Base-by-base conservation (phyloP, 2,888 invertebrate species). In the Polydrusus pterygomalis region DNA sequence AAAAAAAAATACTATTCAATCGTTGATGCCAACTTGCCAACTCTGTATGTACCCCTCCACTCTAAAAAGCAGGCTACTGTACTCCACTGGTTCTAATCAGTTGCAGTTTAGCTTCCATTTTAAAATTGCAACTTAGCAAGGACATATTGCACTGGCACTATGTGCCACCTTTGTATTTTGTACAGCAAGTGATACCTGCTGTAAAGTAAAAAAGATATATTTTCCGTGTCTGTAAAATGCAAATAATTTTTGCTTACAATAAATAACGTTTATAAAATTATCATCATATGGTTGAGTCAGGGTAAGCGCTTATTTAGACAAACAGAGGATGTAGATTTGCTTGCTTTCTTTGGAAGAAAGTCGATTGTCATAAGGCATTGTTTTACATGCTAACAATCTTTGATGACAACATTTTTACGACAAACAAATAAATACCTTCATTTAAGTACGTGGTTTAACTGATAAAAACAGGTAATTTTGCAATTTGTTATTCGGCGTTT, bases 301-400 rank as follows among this genome's bases (percentile, higher is more conserved):
- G 56, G 34, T 38, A 18, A n/a, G n/a, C 38, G 38, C 58, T 18
- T 17, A 60, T 60, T 60, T 60, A 18, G 58, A n/a, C 9, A 60
- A 38, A 60, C 58, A 60, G 17, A 60, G 25, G 58, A 38, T 38
- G 38, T 60, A 58, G 38, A 38, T 34, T 30, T 2, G 2, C 2
- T 6, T 34, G 38, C 58, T 60, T 60, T 60, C 58, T 38, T 60
- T 60, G 38, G 38, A 60, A 38, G 58, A 60, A 60, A 60, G 58
- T 58, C 58, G 17, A 60, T 60, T 60, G 38, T 38, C n/a, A 11
- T 47, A 60, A 60, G 34, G 15, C 18, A 38, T 17, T 60, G 58
- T 60, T 60, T 38, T 38, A 38, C 38, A 60, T 38, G 58, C 34
- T 17, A 60, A 60, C 38, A 38, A 60, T 60, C 17, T 9, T 15